Conservation (phyloP, 1,140 invertebrate species). For the Aradophagus sp. region DNA sequence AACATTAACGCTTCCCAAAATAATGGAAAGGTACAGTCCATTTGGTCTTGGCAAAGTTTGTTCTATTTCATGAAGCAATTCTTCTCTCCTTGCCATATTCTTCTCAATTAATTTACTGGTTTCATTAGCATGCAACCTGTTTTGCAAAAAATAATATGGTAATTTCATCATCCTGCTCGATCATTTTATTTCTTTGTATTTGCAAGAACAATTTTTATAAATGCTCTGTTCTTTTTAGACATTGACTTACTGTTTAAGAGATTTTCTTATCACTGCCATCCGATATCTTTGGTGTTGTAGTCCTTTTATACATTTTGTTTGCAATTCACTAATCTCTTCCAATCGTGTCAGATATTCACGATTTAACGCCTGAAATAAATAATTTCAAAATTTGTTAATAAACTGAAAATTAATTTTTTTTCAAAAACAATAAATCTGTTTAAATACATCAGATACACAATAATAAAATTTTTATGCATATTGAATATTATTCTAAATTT, state of each 20-base stretch:
- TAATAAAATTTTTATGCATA: no score
- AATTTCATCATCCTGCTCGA: no score
- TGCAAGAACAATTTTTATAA: no score
- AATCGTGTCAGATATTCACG: slow-evolving; percentile 89
- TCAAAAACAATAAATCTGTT: no score
- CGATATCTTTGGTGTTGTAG: slow-evolving; percentile 93
- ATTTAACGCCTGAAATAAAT: slow-evolving; percentile 79
- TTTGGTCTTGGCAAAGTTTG: slow-evolving; percentile 90
- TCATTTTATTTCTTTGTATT: no score
- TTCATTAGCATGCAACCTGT: slow-evolving; percentile 58
- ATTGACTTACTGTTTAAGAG: slow-evolving; percentile 84
- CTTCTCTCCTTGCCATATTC: slow-evolving; percentile 84
- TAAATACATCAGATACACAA: no score
- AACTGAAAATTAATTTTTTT: neutral
- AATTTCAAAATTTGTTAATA: neutral
- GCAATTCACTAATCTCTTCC: slow-evolving; percentile 86
- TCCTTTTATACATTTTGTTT: slow-evolving; percentile 91
- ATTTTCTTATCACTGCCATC: slow-evolving; percentile 85
- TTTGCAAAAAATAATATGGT: slow-evolving; percentile 18
- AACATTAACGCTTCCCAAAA: slow-evolving; percentile 97
- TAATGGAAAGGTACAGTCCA: slow-evolving; percentile 93
- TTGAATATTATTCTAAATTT: no score
- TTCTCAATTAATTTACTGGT: slow-evolving; percentile 76
- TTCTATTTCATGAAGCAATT: slow-evolving; percentile 88
- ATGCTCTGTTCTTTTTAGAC: slow-evolving; percentile 5